phyloP scores from a whole-genome alignment of 2,797 vertebrate species.

The Tangara arthus region DNA sequence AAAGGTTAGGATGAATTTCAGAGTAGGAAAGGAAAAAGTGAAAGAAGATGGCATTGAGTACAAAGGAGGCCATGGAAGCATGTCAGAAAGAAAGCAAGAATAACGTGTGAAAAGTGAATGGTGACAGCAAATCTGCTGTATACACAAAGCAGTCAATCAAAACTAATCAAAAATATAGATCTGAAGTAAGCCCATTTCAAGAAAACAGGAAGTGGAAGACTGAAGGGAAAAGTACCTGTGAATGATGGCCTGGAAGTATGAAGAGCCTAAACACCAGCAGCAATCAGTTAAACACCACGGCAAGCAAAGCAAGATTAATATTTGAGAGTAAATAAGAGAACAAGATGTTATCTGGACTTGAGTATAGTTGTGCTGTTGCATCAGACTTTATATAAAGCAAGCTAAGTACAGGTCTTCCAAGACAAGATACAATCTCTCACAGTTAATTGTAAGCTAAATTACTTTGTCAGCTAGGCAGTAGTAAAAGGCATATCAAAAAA shows the following conservation, averaged over 20 bases:
- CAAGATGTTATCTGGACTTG: neutral
- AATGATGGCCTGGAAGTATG: neutral
- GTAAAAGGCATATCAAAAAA: neutral
- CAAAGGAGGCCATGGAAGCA: neutral
- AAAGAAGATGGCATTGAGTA: neutral
- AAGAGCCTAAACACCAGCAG: neutral
- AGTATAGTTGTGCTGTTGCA: neutral
- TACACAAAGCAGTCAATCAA: neutral
- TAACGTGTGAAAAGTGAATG: accelerated
- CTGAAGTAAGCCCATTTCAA: neutral
- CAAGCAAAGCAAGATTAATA: neutral
- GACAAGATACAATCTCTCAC: neutral
- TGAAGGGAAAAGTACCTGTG: neutral
- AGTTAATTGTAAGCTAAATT: neutral
- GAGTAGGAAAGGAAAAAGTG: neutral
- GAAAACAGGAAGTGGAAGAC: neutral
- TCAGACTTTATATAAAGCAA: neutral
- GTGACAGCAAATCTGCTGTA: neutral
- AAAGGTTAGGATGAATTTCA: neutral
- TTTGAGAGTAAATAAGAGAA: neutral
- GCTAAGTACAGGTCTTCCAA: neutral
- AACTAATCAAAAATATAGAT: neutral
- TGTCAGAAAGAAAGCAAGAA: neutral
- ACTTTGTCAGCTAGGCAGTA: neutral
- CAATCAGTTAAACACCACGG: neutral